phyloP scores from a whole-genome alignment of 2,888 invertebrate genomes.

The Heliconius cydno region DNA sequence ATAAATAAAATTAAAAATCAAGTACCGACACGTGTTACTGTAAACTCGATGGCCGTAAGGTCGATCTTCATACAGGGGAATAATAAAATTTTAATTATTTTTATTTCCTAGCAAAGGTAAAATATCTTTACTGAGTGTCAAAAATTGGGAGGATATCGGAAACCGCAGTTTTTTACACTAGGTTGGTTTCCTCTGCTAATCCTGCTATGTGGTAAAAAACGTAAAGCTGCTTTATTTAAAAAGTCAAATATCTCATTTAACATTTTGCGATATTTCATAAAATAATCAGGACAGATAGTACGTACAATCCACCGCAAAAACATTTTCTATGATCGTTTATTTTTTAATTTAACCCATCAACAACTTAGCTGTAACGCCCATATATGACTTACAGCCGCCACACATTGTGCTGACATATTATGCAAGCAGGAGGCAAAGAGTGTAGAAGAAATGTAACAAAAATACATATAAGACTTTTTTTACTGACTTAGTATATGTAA shows the following conservation, averaged over 20 bases:
- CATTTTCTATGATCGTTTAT: conserved; percentile 78
- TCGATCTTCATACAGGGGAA: not conserved
- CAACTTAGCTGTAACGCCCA: conserved; percentile 50
- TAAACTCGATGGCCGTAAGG: not conserved
- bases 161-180: not conserved
- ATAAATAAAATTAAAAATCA: not conserved
- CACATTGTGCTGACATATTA: conserved; percentile 14
- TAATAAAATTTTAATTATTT: not conserved
- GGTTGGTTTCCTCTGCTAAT: not conserved
- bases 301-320: conserved; percentile 61
- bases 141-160: not conserved
- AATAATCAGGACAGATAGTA: conserved; percentile 58
- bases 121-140: too few species aligned
- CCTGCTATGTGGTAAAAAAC: not conserved
- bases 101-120: not conserved
- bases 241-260: conserved; percentile 48
- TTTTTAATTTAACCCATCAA: conserved; percentile 80
- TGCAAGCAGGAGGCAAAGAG: not conserved
- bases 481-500: not conserved
- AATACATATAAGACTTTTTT: not conserved
- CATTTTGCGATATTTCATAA: not conserved
- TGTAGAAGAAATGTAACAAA: not conserved
- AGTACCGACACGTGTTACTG: too few species aligned
- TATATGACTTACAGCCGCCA: conserved; percentile 12
- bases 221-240: not conserved